Base-by-base conservation (phyloP, 2,888 invertebrate species). In the Thera obeliscata region DNA sequence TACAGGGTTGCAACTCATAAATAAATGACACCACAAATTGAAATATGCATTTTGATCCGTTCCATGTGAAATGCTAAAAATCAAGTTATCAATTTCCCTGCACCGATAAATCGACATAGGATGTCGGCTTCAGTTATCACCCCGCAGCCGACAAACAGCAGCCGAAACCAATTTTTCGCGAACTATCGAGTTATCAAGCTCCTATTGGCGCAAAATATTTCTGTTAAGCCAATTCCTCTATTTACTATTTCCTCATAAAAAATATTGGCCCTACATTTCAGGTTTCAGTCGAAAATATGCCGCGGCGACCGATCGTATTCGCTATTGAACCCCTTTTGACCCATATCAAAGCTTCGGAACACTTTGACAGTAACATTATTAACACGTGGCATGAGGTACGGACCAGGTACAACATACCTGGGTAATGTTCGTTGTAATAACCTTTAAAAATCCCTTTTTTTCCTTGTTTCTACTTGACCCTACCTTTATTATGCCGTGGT, bases 331-430 rank as follows among this genome's bases (percentile, higher is more conserved):
- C 88, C 85, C 83, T 85, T 83, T 81, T 81, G 86, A 89, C 89
- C 89, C 88, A 84, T 80, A 81, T 89, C 89, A 89, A 84, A 81
- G 80, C 76, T 81, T 80, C 79, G 76, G 79, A 82, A 78, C 84
- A 83, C 79, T 86, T 86, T 88, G 88, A 88, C 89, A 87, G 86
- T 85, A 86, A 85, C 88, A 87, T 89, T 89, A 88, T 88, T 88
- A 88, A 85, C 88, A 88, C 87, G 79, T 82, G 86, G 84, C 81
- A 83, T 81, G 77, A 74, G 81, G 80, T 78, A 64, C 68, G 64
- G 74, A 75, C 72, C 74, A 74, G 75, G 78, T 79, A 79, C 79
- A 80, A 74, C 75, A 76, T 79, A 77, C 80, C 74, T 67, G 76
- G 77, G 76, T 78, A 75, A 82, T 81, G 78, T 81, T 80, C 79